A percentile compares a stretch with the other conserved stretches of the same genome.
These are phyloP conservation scores for Sebastes cheni DNA, from an alignment of 2,797 vertebrate species.

Conservation along the genomic window DNA sequence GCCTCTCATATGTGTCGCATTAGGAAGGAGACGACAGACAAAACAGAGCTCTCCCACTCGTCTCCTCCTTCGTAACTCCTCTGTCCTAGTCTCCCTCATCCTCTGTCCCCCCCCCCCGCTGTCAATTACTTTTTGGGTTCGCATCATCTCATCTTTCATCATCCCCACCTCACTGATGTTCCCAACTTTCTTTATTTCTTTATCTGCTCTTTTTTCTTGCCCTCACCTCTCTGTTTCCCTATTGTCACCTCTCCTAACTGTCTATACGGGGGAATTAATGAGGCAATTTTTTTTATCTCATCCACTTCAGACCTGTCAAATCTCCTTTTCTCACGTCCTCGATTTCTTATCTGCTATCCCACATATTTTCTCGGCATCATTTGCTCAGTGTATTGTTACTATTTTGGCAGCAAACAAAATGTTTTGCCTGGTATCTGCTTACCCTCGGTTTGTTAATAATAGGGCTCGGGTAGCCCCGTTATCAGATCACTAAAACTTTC, in stretches of 20 bases:
- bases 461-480: conserved; percentile 8
- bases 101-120: background rate
- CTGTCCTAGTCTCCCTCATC: conserved; percentile 23
- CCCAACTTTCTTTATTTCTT: background rate
- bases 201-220: background rate
- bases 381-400: conserved; percentile 20
- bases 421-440: conserved; percentile 30
- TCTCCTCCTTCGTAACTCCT: conserved; percentile 20
- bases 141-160: conserved; percentile 3
- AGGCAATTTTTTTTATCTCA: background rate
- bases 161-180: background rate
- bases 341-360: background rate
- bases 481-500: conserved; percentile 30
- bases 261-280: background rate
- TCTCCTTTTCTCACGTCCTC: background rate
- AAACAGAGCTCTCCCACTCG: conserved; percentile 32
- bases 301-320: conserved; percentile 4
- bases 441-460: background rate
- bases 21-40: conserved; percentile 67
- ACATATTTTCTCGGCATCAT: conserved; percentile 16
- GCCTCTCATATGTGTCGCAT: conserved; percentile 71
- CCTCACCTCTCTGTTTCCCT: background rate
- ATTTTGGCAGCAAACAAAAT: conserved; percentile 26
- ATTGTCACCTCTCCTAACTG: background rate
- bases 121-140: background rate